Base-by-base conservation (phyloP, 2,888 invertebrate species). In the Mesoligia furuncula region DNA sequence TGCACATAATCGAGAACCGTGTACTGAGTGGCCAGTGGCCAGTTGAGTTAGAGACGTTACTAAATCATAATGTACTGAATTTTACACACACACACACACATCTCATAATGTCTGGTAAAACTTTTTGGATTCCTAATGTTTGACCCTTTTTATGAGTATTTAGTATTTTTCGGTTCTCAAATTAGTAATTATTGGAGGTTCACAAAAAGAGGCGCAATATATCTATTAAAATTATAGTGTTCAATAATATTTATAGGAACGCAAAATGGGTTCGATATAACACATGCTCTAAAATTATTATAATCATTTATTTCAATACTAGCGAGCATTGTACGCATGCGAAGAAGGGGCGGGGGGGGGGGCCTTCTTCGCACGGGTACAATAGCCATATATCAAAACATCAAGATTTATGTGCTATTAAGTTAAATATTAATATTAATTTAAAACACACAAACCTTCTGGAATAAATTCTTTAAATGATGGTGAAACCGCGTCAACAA, bases 1-100 rank as follows among this genome's bases (percentile, higher is more conserved):
- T 75, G 75, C 70, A 57, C 66, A 73, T n/a, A 78, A 62, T 45
- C 54, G 36, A 70, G 64, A 39, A 20, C 27, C 39, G 67, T 70
- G 64, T 59, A 64, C 24, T 20, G 13, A 83, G 24, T 65, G 36
- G 61, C 17, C 69, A 59, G 61, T 39, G 65, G 42, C 42, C 48
- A 69, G 42, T 45, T 65, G 42, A 69, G 27, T 31, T 65, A 20
- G 4, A 39, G 1, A 2, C 9, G 1, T 1, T 27, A 17, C 17
- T 9, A 20, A 6, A 48, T 59, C 48, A 57, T 27, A 27, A 24
- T 39, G 17, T 27, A 11, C 1, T 31, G 17, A 45, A 31, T 31
- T 45, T 17, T 36, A 36, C 20, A 2, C 5, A 20, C 9, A 2
- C 5, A 20, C 9, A 20, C 20, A 62, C 9, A 17, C 17, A 17